Conservation (phyloP, 2,797 vertebrate species). For the Schizopygopsis malacanthus region DNA sequence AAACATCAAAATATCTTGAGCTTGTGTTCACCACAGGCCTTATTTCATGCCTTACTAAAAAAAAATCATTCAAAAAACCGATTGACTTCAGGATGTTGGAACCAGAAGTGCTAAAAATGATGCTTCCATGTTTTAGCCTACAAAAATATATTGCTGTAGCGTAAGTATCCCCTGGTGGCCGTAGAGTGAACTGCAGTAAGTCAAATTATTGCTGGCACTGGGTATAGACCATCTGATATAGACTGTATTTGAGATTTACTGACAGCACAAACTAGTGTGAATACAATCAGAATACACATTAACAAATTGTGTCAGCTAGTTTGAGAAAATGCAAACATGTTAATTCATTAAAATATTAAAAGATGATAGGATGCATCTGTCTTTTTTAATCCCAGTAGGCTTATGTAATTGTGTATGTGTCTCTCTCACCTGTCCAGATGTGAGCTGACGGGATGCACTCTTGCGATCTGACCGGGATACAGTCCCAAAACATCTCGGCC, state of each 20-base stretch:
- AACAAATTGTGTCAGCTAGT: not conserved
- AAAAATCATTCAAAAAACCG: not conserved
- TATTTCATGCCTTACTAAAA: not conserved
- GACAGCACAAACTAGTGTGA: no score
- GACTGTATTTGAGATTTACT: not conserved
- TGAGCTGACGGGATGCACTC: conserved; percentile 63
- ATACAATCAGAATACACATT: not conserved
- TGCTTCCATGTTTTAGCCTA: not conserved
- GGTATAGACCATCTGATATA: not conserved
- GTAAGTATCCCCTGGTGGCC: not conserved
- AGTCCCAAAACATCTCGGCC: conserved; percentile 67
- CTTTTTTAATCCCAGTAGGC: not conserved
- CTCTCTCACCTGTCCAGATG: conserved; percentile 61
- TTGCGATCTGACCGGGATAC: conserved; percentile 72
- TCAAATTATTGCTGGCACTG: not conserved
- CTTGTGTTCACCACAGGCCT: not conserved
- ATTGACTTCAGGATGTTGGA: not conserved
- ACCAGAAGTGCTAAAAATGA: not conserved
- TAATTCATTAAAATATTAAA: not conserved
- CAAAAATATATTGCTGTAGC: not conserved
- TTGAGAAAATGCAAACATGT: not conserved
- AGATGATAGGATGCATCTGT: not conserved
- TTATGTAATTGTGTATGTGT: not conserved
- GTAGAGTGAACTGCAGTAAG: not conserved
- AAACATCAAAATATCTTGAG: not conserved